phyloP scores from a whole-genome alignment of 1,140 invertebrate genomes.

The Nasonia giraulti region DNA sequence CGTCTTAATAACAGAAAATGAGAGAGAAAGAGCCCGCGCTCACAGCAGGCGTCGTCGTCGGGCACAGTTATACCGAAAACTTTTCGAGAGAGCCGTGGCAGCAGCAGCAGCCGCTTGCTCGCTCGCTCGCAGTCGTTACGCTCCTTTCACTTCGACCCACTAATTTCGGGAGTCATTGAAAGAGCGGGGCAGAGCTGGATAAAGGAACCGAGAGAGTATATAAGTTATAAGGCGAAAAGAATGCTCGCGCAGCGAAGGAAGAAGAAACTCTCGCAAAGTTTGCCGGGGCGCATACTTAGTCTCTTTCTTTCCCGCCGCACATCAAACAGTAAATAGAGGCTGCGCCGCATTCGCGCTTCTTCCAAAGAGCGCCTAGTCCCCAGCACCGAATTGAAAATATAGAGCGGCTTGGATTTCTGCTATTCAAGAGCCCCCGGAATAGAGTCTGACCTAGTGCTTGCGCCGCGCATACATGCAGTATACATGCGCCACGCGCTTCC shows the following conservation, averaged over 20 bases:
- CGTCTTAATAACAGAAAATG: not conserved
- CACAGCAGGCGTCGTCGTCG: too few species aligned
- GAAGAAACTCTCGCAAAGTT: not conserved
- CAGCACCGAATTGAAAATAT: not conserved
- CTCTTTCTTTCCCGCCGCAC: not conserved
- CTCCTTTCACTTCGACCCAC: slow-evolving; percentile 45
- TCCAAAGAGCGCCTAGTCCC: too few species aligned
- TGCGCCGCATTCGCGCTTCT: too few species aligned
- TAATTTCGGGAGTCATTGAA: slow-evolving; percentile 34
- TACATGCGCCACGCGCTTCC: too few species aligned
- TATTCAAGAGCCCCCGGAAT: not conserved
- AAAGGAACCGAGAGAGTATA: not conserved
- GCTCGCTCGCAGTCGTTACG: not conserved
- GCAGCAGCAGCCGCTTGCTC: not conserved
- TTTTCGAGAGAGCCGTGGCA: not conserved
- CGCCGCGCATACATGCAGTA: too few species aligned
- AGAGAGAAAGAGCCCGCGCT: not conserved
- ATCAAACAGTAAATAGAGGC: not conserved
- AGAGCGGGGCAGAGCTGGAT: not conserved
- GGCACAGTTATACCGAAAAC: not conserved
- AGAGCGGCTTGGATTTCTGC: not conserved
- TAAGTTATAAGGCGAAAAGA: not conserved
- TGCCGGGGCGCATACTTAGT: not conserved
- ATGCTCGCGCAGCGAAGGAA: not conserved
- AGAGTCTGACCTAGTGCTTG: too few species aligned